Evolutionary conservation across 2,113 vertebrate genomes (phyloP), one percentile per base, ranked within the genome.

Genomic region (Panurus biarmicus): DNA sequence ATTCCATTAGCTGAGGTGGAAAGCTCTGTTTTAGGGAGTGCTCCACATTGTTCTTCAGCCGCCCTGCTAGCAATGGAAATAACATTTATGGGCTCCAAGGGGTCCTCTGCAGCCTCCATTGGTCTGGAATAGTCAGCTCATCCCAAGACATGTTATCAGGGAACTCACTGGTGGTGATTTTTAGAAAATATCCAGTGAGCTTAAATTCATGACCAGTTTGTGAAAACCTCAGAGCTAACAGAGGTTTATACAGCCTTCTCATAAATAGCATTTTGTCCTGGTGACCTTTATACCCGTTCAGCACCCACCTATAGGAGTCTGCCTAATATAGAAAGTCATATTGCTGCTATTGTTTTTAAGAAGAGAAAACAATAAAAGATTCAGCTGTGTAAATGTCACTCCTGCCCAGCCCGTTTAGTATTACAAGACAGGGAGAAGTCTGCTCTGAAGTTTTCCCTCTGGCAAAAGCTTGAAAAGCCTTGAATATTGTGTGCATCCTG

Each of bases 361-460:
- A 92, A 71, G 15, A 70, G 40, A 72, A 83, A 87, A 77, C 51
- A 89, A 76, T 80, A 70, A 36, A 85, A 87, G 67, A 86, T 83
- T 85, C 51, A 38, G 24, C 82, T 83, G 44, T 93, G 75, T 76
- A 96, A 95, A 95, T 91, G 75, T 80, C 87, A 90, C 76, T 91
- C 42, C 50, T 90, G 56, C 71, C 85, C 67, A 88, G 44, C 56
- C 57, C 3, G 3, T 77, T 62, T 91, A 83, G 47, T 77, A 73
- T 82, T 87, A 85, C 2, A 7, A 82, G 60, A 51, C 44, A 60
- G 31, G 31, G 44, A 88, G 66, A 93, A 95, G 60, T 64, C 85
- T 90, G 67, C 60, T 81, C 64, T 93, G 85, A 83, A 74, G 86
- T 87, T 69, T 81, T 79, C 50, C 84, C 53, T 78, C 36, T 87